Evolutionary conservation across 2,113 vertebrate genomes (phyloP), one percentile per base, ranked within the genome.

Genomic region (Sylvietta virens): DNA sequence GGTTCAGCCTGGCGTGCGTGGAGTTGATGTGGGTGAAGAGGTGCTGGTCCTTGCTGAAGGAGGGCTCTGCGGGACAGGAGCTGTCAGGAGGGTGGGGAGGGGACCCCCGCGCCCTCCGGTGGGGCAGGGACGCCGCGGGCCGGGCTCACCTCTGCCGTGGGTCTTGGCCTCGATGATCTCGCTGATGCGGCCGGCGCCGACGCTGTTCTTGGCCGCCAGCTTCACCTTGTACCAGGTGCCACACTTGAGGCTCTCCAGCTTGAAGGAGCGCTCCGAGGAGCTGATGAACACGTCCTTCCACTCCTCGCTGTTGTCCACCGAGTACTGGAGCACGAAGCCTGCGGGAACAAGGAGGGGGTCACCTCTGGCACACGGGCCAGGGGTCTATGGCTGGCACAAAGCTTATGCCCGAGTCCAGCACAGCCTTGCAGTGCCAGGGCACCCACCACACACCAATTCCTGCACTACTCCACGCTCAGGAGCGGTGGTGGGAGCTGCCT

Each of bases 211-310:
- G 90, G 99, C 99, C 0, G 99, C 99, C 96, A 99, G 97, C 97
- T 99, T 99, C 93, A 99, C 99, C 98, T 99, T 99, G 97, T 99
- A 99, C 99, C 99, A 99, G 4, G 99, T 99, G 91, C 99, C 99
- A 1, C 99, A 99, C 94, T 99, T 98, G 94, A 99, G 98, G 97
- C 99, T 99, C 94, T 99, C 99, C 97, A 99, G 95, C 97, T 99
- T 99, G 96, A 99, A 99, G 89, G 99, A 99, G 42, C 99, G 98
- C 97, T 99, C 99, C 0, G 97, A 98, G 19, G 99, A 99, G 97
- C 99, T 99, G 97, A 99, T 99, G 96, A 99, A 99, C 71, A 99
- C 99, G 1, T 99, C 99, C 94, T 98, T 99, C 99, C 99, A 99
- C 93, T 99, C 99, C 97, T 99, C 99, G 0, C 99, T 99, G 98